Conservation (phyloP, 2,797 vertebrate species). For the Dendrocincla fuliginosa region DNA sequence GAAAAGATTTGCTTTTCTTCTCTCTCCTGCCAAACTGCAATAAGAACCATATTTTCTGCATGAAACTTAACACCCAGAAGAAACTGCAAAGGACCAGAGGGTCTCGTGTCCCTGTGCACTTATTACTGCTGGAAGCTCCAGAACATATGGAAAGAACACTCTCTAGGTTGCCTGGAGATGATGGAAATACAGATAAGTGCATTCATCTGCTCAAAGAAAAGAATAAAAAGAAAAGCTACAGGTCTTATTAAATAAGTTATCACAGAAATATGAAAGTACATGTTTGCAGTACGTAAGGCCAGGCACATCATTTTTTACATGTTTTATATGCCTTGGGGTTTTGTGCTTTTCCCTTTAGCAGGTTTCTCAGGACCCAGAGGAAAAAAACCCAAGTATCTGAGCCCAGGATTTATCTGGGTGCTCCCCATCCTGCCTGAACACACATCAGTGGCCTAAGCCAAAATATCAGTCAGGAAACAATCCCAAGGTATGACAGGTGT, state of each 20-base stretch:
- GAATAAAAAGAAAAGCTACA: not conserved
- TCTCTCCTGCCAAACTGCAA: slow-evolving; percentile 47
- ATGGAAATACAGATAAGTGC: slow-evolving; percentile 18
- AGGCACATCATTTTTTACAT: not conserved
- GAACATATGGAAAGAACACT: not conserved
- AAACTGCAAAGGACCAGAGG: slow-evolving; percentile 36
- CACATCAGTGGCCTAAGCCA: not conserved
- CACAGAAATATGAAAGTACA: not conserved
- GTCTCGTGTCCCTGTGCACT: slow-evolving; percentile 31
- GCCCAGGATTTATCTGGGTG: not conserved
- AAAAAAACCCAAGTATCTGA: not conserved
- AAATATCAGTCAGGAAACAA: not conserved
- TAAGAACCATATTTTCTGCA: slow-evolving; percentile 51
- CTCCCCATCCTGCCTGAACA: not conserved
- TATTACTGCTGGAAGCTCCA: not conserved
- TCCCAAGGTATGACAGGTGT: not conserved
- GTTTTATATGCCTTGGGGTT: not conserved
- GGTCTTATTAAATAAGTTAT: not conserved
- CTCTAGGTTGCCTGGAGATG: not conserved
- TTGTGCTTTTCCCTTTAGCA: not conserved
- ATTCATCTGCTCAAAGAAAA: not conserved
- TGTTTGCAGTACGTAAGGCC: not conserved
- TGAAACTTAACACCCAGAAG: slow-evolving; percentile 61
- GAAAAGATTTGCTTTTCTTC: not conserved
- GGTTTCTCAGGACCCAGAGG: not conserved